Evolutionary conservation across 2,888 invertebrate genomes (phyloP), one percentile per base, ranked within the genome.

Genomic region (Himalopsyche japonica): DNA sequence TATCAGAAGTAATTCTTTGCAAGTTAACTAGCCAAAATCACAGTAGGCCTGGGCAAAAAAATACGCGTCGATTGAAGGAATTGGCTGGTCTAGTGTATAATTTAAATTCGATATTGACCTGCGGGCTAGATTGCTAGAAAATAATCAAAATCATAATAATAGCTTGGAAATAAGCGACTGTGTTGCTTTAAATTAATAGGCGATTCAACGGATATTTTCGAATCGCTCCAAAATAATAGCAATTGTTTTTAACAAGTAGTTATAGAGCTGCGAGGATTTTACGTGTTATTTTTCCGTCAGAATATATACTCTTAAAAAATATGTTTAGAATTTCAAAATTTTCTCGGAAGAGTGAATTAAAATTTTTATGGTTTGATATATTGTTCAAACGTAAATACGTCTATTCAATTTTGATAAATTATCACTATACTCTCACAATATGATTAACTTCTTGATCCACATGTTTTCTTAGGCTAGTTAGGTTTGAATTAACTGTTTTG

Each of bases 101-200:
- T 84, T 84, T 84, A 43, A 78, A 70, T 79, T 80, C 82, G 49
- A 43, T 76, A 34, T 77, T 20, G 37, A 79, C 77, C 84, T 70
- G 76, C n/a, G 48, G 84, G 84, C 84, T 82, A 82, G 27, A 82
- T 70, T 47, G 84, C 76, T 76, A 64, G 48, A 79, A 30, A 70
- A 70, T 70, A 70, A 70, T 70, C 70, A 81, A 83, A 83, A 81
- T 30, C 48, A 24, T 84, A 84, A 84, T 84, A 79, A 84, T 79
- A 78, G 64, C 78, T 78, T 27, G 37, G 43, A 47, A 76, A 24
- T 30, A 49, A 77, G 70, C 43, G 57, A 30, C 81, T 34, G 78
- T 49, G 79, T 81, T 78, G 57, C 64, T 81, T 48, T 81, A 79
- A 81, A 84, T 84, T 81, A 84, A 81, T 84, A 81, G 78, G 70